Evolutionary conservation across 2,113 vertebrate species (phyloP).

Genomic region (Leuciscus idus): DNA sequence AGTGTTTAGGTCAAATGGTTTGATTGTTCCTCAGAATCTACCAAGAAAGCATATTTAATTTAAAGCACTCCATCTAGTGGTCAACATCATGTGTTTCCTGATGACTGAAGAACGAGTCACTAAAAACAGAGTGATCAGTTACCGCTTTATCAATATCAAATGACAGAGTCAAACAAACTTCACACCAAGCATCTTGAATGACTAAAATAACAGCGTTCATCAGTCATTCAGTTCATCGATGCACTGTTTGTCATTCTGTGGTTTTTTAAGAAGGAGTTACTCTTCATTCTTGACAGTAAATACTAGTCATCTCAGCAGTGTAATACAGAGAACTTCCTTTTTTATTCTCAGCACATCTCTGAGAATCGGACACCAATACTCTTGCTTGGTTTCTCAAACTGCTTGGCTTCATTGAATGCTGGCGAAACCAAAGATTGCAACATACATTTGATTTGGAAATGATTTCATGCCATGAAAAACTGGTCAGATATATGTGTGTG

Average conservation of each 20-base stretch:
- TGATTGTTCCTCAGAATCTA: not conserved
- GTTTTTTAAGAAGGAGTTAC: not conserved
- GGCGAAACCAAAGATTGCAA: not conserved
- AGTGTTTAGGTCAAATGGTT: not conserved
- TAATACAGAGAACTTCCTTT: conserved; percentile 14
- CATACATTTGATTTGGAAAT: not conserved
- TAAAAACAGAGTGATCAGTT: not conserved
- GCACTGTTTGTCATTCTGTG: not conserved
- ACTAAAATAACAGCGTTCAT: not conserved
- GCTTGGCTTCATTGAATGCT: not conserved
- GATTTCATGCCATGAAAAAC: not conserved
- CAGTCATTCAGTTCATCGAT: not conserved
- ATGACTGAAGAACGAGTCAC: not conserved
- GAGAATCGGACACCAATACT: not conserved
- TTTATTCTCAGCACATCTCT: not conserved
- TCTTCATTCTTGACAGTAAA: conserved; percentile 16
- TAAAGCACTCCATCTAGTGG: not conserved
- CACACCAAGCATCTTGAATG: not conserved
- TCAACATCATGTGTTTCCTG: no score
- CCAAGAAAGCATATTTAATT: not conserved
- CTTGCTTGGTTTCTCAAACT: not conserved
- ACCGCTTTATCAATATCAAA: conserved; percentile 10
- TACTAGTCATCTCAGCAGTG: not conserved
- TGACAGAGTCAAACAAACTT: conserved; percentile 22
- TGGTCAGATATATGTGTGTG: no score